Evolutionary conservation across 2,113 vertebrate species (phyloP).

Genomic region (Pithys albifrons): DNA sequence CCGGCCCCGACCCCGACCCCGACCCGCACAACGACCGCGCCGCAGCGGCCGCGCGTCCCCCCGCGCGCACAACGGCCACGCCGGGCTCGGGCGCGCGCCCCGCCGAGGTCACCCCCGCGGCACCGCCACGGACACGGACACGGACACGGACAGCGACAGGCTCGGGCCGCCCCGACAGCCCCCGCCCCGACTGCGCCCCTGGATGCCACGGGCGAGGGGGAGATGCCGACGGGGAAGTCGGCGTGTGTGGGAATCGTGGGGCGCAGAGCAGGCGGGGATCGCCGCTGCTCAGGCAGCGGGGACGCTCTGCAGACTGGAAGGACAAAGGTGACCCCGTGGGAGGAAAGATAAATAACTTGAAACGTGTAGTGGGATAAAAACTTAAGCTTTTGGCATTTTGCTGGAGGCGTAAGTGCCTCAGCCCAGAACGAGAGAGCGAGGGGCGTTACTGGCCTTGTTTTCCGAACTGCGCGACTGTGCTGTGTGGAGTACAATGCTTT

Average conservation of each 20-base stretch:
- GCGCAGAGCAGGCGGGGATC: background rate
- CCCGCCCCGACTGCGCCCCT: background rate
- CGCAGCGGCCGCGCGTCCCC: too few species aligned
- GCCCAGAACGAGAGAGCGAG: too few species aligned
- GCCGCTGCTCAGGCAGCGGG: background rate
- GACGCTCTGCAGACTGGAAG: background rate
- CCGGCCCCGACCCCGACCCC: too few species aligned
- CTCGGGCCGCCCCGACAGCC: background rate
- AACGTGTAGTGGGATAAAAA: background rate
- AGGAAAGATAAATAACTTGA: background rate
- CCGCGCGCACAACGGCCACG: background rate
- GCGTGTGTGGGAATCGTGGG: background rate
- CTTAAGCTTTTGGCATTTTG: background rate
- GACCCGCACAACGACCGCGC: too few species aligned
- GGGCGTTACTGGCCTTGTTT: background rate
- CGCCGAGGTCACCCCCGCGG: background rate
- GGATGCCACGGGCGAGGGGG: background rate
- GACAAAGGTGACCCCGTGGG: background rate
- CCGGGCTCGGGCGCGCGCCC: background rate
- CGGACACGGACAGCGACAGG: background rate
- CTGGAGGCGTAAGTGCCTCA: background rate
- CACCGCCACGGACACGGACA: background rate
- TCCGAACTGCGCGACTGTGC: background rate
- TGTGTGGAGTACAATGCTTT: conserved; percentile 1
- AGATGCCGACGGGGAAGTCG: background rate